Evolutionary conservation across 1,140 invertebrate genomes (phyloP).

Genomic region (Carposina sasakii): DNA sequence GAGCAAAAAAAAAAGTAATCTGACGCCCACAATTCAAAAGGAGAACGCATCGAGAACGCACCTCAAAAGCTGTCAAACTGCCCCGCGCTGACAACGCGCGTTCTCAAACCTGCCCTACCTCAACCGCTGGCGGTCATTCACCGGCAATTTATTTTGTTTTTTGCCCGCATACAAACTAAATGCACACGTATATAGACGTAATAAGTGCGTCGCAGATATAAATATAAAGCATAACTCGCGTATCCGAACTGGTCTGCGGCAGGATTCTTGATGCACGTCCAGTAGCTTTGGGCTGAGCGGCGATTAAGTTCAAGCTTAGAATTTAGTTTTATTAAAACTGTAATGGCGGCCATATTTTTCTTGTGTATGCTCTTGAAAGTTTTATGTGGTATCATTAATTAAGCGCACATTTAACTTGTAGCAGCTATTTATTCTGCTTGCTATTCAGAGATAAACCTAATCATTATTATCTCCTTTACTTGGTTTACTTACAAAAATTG

Average conservation of each 20-base stretch:
- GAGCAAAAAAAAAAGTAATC: constrained; percentile 24
- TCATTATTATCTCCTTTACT: too few relatives aligned
- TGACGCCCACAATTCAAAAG: constrained; percentile 56
- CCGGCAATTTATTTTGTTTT: constrained; percentile 59
- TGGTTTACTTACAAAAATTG: too few relatives aligned
- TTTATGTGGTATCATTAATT: not conserved
- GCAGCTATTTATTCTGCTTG: not conserved
- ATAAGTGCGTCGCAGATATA: constrained; percentile 50
- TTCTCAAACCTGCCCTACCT: constrained; percentile 58
- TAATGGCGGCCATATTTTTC: constrained; percentile 2
- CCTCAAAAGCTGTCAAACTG: constrained; percentile 64
- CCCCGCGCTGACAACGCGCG: constrained; percentile 35
- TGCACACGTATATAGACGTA: constrained; percentile 49
- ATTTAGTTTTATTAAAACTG: constrained; percentile 18
- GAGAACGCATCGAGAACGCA: constrained; percentile 47
- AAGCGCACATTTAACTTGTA: not conserved
- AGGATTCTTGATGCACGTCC: constrained; percentile 40
- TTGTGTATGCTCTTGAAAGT: not conserved
- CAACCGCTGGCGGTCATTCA: constrained; percentile 57
- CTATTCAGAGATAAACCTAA: too few relatives aligned
- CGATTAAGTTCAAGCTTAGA: constrained; percentile 15
- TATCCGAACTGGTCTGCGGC: constrained; percentile 52
- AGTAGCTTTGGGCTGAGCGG: constrained; percentile 35
- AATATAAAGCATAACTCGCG: constrained; percentile 53
- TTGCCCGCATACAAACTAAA: constrained; percentile 62